Evolutionary conservation across 2,797 vertebrate genomes (phyloP), one percentile per base, ranked within the genome.

Genomic region (Synaphobranchus kaupii): DNA sequence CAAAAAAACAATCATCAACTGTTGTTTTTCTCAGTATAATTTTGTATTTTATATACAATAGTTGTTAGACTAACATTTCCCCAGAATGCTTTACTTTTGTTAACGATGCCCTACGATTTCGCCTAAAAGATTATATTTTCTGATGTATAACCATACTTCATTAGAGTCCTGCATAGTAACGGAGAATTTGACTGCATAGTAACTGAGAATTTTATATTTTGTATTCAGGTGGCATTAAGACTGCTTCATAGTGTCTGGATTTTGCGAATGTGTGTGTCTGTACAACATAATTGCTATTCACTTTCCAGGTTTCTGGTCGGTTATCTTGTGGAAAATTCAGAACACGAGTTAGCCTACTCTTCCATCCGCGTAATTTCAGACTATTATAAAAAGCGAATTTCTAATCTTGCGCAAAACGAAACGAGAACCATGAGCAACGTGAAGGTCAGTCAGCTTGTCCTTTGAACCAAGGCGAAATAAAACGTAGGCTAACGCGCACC

Each of bases 1-100:
- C 86, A 87, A 39, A 84, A 56, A 39, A 34, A 6, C 63, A 73
- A 39, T 31, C 50, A 34, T 20, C 63, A 73, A 39, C 71, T 73
- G 28, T 73, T 20, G 78, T 81, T 47, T 31, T 76, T 39, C 13
- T 76, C 2, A 12, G 4, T 39, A 44, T 76, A 39, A 28, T 71
- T 71, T 15, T 6, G 20, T 63, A 22, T 63, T 63, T 17, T 25
- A 73, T 73, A 15, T 39, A 13, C n/a, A n/a, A n/a, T 25, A 66
- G 28, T 39, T 17, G 28, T 15, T 3, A 15, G 9, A 73, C 71
- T 73, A 28, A 25, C 25, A 15, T 10, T 58, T 58, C 17, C 56
- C 56, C 56, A 56, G 0, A 28, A 68, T 68, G 63, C n/a, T 20
- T 20, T 63, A 63, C 60, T 54, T 10, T 54, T 54, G 25, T 22